phyloP scores from a whole-genome alignment of 2,888 invertebrate species.

The Aphidius colemani region DNA sequence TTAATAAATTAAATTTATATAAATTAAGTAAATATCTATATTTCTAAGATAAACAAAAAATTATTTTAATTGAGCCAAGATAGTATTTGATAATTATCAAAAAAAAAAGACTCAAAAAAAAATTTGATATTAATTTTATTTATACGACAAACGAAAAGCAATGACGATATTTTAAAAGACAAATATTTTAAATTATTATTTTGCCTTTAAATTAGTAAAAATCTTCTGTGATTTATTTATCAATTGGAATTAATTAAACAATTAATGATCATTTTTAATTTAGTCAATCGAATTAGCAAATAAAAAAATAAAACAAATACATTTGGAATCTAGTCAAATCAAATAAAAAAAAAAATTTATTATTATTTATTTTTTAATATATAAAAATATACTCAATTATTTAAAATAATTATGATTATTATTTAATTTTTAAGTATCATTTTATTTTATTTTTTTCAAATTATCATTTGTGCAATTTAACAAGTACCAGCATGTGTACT shows the following conservation, averaged over 20 bases:
- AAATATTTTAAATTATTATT: constrained; percentile 1
- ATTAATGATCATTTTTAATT: too few species aligned
- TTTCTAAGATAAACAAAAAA: not conserved
- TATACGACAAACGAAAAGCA: not conserved
- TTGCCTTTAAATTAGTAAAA: constrained; percentile 3
- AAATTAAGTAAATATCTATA: not conserved
- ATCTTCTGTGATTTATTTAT: not conserved
- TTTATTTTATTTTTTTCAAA: not conserved
- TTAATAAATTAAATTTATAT: constrained; percentile 16
- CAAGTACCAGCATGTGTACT: not conserved
- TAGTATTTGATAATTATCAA: constrained; percentile 13
- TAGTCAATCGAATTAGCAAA: too few species aligned
- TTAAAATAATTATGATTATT: not conserved
- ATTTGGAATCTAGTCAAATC: constrained; percentile 15
- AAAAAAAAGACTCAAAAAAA: not conserved
- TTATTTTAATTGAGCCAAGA: constrained; percentile 8
- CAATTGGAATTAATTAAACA: not conserved
- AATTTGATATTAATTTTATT: constrained; percentile 8
- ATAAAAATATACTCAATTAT: not conserved
- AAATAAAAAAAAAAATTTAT: constrained; percentile 1
- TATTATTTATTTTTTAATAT: not conserved
- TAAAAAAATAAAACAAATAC: not conserved
- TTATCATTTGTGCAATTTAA: not conserved
- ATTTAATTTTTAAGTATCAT: not conserved
- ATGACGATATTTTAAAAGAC: constrained; percentile 3